Conservation (phyloP, 2,888 invertebrate species). For the Tipula confusa region DNA sequence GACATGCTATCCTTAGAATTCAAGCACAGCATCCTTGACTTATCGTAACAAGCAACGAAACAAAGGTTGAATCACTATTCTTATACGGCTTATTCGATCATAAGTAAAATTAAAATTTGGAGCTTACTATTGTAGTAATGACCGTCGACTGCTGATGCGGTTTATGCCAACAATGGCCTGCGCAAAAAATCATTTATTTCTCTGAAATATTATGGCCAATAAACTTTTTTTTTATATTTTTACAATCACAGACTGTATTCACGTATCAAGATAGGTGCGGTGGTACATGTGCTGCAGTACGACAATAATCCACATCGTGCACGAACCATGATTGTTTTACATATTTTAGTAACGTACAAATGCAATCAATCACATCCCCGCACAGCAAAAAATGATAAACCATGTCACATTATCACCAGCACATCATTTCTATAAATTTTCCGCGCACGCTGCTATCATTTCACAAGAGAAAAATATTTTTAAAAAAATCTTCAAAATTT, state of each 20-base stretch:
- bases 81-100: no score
- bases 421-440: background rate
- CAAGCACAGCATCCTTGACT: no score
- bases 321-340: background rate
- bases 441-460: background rate
- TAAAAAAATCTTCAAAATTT: background rate
- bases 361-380: background rate
- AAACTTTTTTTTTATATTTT: background rate
- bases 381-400: background rate
- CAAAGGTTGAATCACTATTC: no score
- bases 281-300: background rate
- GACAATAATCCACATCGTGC: background rate
- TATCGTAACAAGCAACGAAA: no score
- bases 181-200: no score
- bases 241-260: background rate
- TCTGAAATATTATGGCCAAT: background rate
- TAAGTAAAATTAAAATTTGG: no score
- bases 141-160: no score
- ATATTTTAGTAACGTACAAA: background rate
- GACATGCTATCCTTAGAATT: no score
- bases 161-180: no score
- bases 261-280: no score
- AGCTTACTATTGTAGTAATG: no score
- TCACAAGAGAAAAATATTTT: background rate
- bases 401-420: constrained; percentile 9